Conservation (phyloP, 2,888 invertebrate species). For the Tenthredo scrophulariae region DNA sequence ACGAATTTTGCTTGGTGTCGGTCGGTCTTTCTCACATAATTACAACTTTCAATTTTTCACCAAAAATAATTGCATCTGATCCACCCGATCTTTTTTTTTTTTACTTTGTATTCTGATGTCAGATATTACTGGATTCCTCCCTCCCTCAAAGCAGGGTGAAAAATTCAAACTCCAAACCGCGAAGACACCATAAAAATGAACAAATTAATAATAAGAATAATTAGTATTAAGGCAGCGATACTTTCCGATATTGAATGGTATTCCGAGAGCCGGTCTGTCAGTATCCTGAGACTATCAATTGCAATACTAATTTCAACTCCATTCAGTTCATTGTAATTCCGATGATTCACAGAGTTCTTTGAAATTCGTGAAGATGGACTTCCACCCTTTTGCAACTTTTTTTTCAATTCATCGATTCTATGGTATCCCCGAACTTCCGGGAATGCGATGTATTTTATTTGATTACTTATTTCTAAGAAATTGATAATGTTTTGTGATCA, state of each 20-base stretch:
- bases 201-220: not conserved
- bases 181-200: not conserved
- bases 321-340: not conserved
- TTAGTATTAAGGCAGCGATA: not conserved
- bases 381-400: not conserved
- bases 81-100: not conserved
- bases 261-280: not conserved
- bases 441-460: not conserved
- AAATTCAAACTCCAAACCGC: not conserved
- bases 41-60: not conserved
- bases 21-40: not conserved
- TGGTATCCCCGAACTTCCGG: not conserved
- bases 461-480: not conserved
- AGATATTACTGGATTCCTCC: no score
- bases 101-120: no score
- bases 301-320: not conserved
- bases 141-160: not conserved
- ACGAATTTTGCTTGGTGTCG: not conserved
- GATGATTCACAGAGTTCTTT: not conserved
- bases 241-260: not conserved
- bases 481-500: not conserved
- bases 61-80: not conserved
- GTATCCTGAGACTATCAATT: not conserved
- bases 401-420: not conserved
- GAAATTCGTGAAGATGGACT: not conserved